phyloP scores from a whole-genome alignment of 1,140 invertebrate genomes.

The Parasteatoda tepidariorum region DNA sequence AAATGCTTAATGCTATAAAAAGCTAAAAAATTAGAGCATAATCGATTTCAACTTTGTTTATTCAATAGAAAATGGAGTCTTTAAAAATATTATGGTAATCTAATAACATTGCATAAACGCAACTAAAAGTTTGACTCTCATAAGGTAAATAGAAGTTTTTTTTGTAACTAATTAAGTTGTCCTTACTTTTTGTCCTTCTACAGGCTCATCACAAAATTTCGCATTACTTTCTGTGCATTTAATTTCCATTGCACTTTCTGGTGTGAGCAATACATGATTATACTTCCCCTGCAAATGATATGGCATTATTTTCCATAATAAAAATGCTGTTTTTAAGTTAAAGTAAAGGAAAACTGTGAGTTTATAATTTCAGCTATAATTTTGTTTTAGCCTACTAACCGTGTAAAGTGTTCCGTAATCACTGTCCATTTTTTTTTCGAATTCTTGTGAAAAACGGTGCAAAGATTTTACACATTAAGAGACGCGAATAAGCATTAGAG shows the following conservation, averaged over 20 bases:
- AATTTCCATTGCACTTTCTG: conserved; percentile 9
- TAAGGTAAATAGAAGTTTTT: background rate
- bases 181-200: conserved; percentile 33
- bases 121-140: background rate
- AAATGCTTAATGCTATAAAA: background rate
- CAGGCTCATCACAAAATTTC: conserved; percentile 38
- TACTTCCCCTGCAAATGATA: conserved; percentile 1
- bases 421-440: background rate
- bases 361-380: background rate
- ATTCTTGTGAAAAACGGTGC: background rate
- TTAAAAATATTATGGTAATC: background rate
- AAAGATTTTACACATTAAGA: background rate
- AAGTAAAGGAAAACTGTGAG: background rate
- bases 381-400: background rate
- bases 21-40: background rate
- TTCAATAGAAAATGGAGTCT: background rate
- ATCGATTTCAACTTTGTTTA: background rate
- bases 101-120: background rate
- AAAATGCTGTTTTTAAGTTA: background rate
- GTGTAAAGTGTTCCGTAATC: background rate
- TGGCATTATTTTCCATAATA: background rate
- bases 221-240: conserved; percentile 37
- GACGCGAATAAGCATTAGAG: too few species aligned
- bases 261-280: conserved; percentile 7
- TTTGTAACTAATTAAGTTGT: background rate